Conservation (phyloP, 2,113 vertebrate species). For the Merops nubicus region DNA sequence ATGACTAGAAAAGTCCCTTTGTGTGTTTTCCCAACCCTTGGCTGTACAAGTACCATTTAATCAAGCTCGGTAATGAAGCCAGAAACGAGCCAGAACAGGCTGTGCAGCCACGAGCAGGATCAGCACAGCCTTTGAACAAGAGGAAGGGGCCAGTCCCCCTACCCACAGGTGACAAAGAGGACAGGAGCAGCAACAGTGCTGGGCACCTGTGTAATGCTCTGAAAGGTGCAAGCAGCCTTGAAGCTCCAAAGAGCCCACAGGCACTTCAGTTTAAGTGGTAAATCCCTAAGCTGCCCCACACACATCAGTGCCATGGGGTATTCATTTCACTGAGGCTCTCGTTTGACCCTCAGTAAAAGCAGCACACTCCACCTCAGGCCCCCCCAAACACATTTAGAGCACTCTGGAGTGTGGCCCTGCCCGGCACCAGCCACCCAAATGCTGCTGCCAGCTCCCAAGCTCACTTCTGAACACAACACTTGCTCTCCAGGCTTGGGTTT, state of each 20-base stretch:
- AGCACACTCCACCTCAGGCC: neutral
- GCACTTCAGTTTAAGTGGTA: rapidly evolving
- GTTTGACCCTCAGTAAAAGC: neutral
- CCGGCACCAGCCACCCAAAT: neutral
- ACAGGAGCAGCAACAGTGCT: neutral
- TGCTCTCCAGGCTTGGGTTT: neutral
- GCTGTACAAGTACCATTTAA: constrained; percentile 52
- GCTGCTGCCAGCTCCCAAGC: neutral
- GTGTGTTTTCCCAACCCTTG: constrained; percentile 42
- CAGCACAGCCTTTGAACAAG: neutral
- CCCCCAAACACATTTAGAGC: neutral
- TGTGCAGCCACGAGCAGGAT: neutral
- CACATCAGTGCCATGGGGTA: too few relatives aligned
- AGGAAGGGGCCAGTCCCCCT: neutral
- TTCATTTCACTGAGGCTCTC: neutral
- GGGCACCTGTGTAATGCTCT: rapidly evolving
- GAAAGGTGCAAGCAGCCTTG: neutral
- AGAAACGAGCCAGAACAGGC: constrained; percentile 4
- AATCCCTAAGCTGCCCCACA: neutral
- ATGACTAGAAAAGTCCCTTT: constrained; percentile 40
- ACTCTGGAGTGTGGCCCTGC: neutral
- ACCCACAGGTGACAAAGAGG: neutral
- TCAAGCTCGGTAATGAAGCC: constrained; percentile 50
- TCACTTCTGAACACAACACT: neutral
- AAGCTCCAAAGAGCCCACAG: neutral